Base-by-base conservation (phyloP, 2,797 vertebrate species). In the Melanotaenia parkinsoni region DNA sequence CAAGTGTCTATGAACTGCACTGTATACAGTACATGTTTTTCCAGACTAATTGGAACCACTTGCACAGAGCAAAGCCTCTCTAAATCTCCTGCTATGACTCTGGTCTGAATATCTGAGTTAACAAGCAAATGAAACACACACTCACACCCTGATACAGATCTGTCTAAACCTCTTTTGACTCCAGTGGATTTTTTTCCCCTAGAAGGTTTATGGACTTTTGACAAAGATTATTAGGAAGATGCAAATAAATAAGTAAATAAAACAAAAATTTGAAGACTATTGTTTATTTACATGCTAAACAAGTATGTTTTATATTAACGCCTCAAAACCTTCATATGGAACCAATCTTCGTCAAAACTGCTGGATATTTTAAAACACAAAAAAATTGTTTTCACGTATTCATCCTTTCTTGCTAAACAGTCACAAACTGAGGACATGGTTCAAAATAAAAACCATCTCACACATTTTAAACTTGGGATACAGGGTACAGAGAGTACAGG, bases 21-120 rank as follows among this genome's bases (percentile, higher is more conserved):
- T 13, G 65, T 14, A 45, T 72, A 63, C 57, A 65, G 28, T 20
- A 51, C 50, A 58, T 54, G 54, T 53, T 79, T 84, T 80, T 75
- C 58, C 74, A 85, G 64, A 81, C 73, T 92, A 88, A 92, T 87
- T 89, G 82, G 86, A 88, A 81, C 78, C 82, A 76, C 71, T 85
- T 33, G 28, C 20, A 74, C 63, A 69, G 70, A 79, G 75, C 37
- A 77, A 82, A 83, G 73, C 80, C 68, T 22, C 43, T 62, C 50
- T 57, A 87, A 89, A 85, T 76, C 86, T 77, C 63, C 70, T 75
- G 74, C 79, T 56, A 67, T 28, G 28, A 71, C 72, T 74, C 47
- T 70, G 58, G 50, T 73, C 72, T 75, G 62, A 82, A 83, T 86
- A 81, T 86, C 82, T 82, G 47, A 83, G 76, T 84, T 90, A 80